Evolutionary conservation across 2,888 invertebrate species (phyloP).

Genomic region (Nephrotoma guestfalica): DNA sequence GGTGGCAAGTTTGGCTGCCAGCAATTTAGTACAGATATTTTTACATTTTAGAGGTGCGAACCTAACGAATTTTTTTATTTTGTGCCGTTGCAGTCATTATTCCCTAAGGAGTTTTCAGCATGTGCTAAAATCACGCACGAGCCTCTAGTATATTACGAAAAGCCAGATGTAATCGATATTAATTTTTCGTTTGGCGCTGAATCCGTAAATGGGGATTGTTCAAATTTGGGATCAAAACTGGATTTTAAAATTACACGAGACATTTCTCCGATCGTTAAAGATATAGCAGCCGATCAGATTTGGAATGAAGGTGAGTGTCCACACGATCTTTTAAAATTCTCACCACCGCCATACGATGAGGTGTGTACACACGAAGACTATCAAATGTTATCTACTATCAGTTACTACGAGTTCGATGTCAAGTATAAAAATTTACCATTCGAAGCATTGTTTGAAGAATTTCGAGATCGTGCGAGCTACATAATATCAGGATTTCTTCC

Average conservation of each 20-base stretch:
- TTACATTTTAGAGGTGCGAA: neutral
- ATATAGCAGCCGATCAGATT: constrained; percentile 16
- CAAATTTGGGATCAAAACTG: neutral
- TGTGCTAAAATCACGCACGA: neutral
- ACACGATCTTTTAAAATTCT: constrained; percentile 29
- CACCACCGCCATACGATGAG: constrained; percentile 29
- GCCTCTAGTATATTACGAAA: neutral
- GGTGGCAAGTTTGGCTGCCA: neutral
- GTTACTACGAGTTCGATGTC: constrained; percentile 26
- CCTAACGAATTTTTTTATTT: neutral
- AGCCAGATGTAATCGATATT: neutral
- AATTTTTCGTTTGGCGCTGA: neutral
- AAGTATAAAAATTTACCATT: constrained; percentile 21
- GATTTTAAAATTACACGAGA: neutral
- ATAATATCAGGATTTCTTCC: constrained; percentile 27
- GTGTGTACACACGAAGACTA: constrained; percentile 30
- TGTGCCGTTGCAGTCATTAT: neutral
- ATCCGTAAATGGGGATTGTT: neutral
- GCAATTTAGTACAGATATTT: too few species aligned
- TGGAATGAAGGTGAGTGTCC: constrained; percentile 25
- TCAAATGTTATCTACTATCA: constrained; percentile 29
- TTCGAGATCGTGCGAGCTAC: constrained; percentile 27
- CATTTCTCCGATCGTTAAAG: constrained; percentile 18
- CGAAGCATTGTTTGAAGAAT: constrained; percentile 32
- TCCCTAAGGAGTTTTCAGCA: neutral